Evolutionary conservation across 2,113 vertebrate species (phyloP), one percentile per base, ranked within the genome.

Genomic region (Anguilla japonica): DNA sequence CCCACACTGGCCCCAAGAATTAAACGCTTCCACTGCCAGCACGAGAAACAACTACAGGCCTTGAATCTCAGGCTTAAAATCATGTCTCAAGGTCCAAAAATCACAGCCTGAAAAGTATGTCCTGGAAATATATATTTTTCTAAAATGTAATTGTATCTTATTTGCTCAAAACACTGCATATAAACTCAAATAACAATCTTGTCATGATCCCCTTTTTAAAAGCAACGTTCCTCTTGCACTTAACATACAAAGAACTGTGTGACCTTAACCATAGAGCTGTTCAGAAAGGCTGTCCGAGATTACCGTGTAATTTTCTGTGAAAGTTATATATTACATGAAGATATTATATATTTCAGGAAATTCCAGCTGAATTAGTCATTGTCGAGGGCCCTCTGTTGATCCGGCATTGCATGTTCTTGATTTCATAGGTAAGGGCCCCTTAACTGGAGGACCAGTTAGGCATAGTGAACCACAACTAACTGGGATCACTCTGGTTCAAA

Each of bases 361-460:
- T 89, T 93, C 91, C 90, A 90, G 86, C 87, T 91, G 87, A 92
- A 93, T 93, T 91, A 89, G 85, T 79, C 83, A 88, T 91, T 94
- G 94, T 93, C 92, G 90, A 90, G 87, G 88, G 89, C 71, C 93
- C 89, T 93, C 90, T 92, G 93, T 92, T 91, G 87, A 86, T 89
- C 84, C 89, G 83, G 87, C 89, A 88, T 90, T 81, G 89, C 78
- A 87, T 81, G 89, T 85, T 85, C 67, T 83, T 85, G 86, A 78
- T 87, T 89, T 80, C 89, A 89, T 81, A 89, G 83, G 84, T 89
- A 89, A 85, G 89, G 90, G 60, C 67, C 79, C 85, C 86, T 90
- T 56, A 80, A 81, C 81, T 81, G 84, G 39, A 84, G 53, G 79
- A 88, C 90, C 89, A 86, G 85, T 89, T 88, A 75, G 82, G 86